Conservation (phyloP, 2,113 vertebrate species). For the Mormoops blainvillei region DNA sequence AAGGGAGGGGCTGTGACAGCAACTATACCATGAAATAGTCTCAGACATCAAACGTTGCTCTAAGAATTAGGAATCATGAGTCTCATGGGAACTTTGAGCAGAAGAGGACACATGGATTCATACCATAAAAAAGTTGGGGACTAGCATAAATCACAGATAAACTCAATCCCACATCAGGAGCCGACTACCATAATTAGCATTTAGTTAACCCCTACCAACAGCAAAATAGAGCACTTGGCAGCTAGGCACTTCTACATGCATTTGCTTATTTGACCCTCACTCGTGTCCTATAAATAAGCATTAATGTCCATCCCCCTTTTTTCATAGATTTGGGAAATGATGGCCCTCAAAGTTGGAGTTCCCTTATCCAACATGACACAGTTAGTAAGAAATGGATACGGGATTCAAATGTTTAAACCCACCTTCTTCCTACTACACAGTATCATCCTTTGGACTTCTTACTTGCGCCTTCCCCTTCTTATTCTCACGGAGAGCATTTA, state of each 20-base stretch:
- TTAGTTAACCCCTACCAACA: not conserved
- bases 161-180: not conserved
- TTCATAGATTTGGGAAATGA: not conserved
- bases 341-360: not conserved
- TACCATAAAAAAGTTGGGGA: not conserved
- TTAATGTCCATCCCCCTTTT: not conserved
- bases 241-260: not conserved
- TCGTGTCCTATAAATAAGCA: not conserved
- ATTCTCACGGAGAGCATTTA: not conserved
- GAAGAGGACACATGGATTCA: not conserved
- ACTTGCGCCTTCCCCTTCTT: not conserved
- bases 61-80: not conserved
- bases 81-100: not conserved
- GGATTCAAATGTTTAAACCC: not conserved
- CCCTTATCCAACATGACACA: not conserved
- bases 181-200: not conserved
- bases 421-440: not conserved
- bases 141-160: not conserved
- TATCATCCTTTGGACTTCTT: not conserved
- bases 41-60: not conserved
- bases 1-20: not conserved
- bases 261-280: not conserved
- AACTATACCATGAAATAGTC: not conserved
- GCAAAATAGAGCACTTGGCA: not conserved
- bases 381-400: not conserved